A percentile compares a stretch with the other conserved stretches of the same genome.
Conservation (phyloP, 2,797 vertebrate species). For the Aeoliscus strigatus region DNA sequence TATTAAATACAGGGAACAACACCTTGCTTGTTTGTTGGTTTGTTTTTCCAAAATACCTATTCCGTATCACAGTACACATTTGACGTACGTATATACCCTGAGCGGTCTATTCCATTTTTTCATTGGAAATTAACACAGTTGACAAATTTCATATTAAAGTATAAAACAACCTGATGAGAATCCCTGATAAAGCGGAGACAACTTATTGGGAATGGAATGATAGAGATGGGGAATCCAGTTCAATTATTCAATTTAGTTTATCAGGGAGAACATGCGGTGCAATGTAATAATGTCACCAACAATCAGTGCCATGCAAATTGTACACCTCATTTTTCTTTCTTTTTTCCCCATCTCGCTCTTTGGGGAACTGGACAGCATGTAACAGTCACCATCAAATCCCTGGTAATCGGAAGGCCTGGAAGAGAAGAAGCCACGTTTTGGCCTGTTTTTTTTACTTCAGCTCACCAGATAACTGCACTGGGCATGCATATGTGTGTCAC, state of each 20-base stretch:
- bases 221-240: slow-evolving; percentile 28
- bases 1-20: slow-evolving; percentile 18
- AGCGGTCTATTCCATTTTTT: slow-evolving; percentile 2
- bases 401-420: slow-evolving; percentile 29
- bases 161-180: slow-evolving; percentile 7
- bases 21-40: neutral
- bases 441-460: slow-evolving; percentile 6
- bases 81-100: slow-evolving; percentile 9
- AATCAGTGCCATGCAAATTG: slow-evolving; percentile 46
- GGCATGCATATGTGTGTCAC: slow-evolving; percentile 58
- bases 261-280: slow-evolving; percentile 40
- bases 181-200: slow-evolving; percentile 9
- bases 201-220: slow-evolving; percentile 37
- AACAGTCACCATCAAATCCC: slow-evolving; percentile 22
- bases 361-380: slow-evolving; percentile 15
- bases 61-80: neutral
- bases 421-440: slow-evolving; percentile 11
- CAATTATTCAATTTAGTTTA: slow-evolving; percentile 48
- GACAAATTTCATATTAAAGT: slow-evolving; percentile 20
- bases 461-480: slow-evolving; percentile 28
- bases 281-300: slow-evolving; percentile 48
- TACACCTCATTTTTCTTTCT: slow-evolving; percentile 10
- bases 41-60: slow-evolving; percentile 8
- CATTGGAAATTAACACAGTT: slow-evolving; percentile 10
- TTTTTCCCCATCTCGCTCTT: neutral